Evolutionary conservation across 2,888 invertebrate species (phyloP), one percentile per base, ranked within the genome.

Genomic region (Acanthosepion lycidas): DNA sequence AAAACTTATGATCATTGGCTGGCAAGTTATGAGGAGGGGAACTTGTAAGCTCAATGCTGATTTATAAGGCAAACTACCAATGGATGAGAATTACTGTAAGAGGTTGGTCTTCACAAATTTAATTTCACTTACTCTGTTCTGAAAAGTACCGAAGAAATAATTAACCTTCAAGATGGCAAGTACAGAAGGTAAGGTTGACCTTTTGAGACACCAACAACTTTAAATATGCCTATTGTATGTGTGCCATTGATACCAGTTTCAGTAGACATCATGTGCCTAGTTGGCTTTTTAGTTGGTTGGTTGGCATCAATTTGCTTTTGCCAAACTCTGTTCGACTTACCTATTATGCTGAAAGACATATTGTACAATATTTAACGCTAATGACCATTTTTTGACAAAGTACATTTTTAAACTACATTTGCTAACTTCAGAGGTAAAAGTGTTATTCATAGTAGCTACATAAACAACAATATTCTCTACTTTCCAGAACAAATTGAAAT

Each of bases 371-470:
- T 78, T 78, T 78, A 78, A n/a, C n/a, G 33, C n/a, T 78, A 78
- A 78, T 78, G n/a, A n/a, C 12, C 23, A 78, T 78, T 78, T 78
- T 78, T 78, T 78, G 78, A n/a, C 78, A 78, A 78, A n/a, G n/a
- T n/a, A 78, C 33, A n/a, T 78, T 78, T 59, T 78, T 78, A 78
- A 78, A n/a, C 78, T n/a, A 78, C n/a, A 78, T 78, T 78, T 78
- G 78, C 0, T 78, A 78, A 12, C n/a, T 78, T 78, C 78, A 78
- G n/a, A n/a, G 12, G 4, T 78, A n/a, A 15, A n/a, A 78, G 26
- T 78, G 78, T 26, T 23, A 23, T 59, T 59, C 23, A 59, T 23
- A 78, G n/a, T n/a, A n/a, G n/a, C 33, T 78, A 78, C 33, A 12
- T n/a, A 78, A 9, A n/a, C n/a, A 9, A 78, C 1, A 8, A 8